Conservation (phyloP, 30 jellyfish, hydroid and myxozoan genomes). For the Nemopilema nomurai region DNA sequence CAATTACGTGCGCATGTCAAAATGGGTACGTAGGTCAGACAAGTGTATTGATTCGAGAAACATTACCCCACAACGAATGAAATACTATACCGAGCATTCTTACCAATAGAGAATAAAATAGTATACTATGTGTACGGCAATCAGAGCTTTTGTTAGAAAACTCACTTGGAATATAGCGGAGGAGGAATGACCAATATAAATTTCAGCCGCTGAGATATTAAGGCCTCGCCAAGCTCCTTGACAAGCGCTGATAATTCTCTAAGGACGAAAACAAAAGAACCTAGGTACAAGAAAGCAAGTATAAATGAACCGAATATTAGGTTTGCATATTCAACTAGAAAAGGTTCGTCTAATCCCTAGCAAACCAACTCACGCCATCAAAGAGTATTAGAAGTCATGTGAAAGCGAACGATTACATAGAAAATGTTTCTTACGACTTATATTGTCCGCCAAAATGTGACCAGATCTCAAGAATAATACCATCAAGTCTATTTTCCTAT, state of each 20-base stretch:
- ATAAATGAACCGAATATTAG: no score
- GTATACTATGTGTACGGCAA: not conserved
- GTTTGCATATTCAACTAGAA: no score
- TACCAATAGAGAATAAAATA: no score
- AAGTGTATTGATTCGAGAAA: no score
- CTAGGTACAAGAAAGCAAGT: not conserved
- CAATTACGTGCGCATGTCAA: no score
- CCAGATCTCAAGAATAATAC: slow-evolving; percentile 91
- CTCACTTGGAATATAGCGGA: slow-evolving; percentile 85
- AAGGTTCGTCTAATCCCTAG: not conserved
- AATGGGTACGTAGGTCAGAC: no score
- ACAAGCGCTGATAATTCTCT: slow-evolving; percentile 78
- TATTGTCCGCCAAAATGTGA: slow-evolving; percentile 88
- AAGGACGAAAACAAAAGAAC: not conserved
- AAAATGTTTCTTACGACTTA: slow-evolving; percentile 41
- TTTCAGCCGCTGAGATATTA: slow-evolving; percentile 72
- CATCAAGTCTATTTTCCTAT: slow-evolving; percentile 80
- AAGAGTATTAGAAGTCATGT: not conserved
- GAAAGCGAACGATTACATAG: not conserved
- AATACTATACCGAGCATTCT: no score
- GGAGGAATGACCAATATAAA: slow-evolving; percentile 95
- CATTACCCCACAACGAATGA: no score
- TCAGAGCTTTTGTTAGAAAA: not conserved
- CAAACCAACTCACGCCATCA: not conserved
- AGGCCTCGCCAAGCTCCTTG: slow-evolving; percentile 94